A percentile compares a stretch with the other conserved stretches of the same genome.
Evolutionary conservation across 2,113 vertebrate genomes (phyloP).

Genomic region (Laticauda laticaudata): DNA sequence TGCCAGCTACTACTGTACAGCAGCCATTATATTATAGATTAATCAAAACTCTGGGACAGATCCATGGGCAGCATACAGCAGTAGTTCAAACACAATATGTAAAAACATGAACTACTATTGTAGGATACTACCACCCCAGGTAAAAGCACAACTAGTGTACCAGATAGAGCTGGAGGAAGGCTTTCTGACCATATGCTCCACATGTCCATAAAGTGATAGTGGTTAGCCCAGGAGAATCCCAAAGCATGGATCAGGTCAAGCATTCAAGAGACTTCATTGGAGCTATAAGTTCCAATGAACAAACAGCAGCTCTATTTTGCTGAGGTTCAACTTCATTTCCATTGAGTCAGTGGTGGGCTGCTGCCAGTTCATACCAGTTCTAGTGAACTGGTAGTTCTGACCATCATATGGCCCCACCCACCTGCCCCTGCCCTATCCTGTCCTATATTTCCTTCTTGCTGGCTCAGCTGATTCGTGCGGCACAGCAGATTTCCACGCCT

Average conservation of each 20-base stretch:
- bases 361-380: too few species aligned
- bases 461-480: too few species aligned
- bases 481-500: too few species aligned
- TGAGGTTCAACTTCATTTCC: not conserved
- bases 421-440: too few species aligned
- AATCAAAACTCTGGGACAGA: not conserved
- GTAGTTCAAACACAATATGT: not conserved
- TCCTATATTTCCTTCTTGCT: too few species aligned
- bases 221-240: not conserved
- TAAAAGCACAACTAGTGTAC: not conserved
- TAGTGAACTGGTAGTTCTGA: too few species aligned
- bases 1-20: not conserved
- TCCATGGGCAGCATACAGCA: not conserved
- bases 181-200: not conserved
- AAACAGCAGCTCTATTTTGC: not conserved
- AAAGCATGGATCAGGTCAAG: not conserved
- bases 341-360: not conserved
- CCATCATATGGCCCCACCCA: too few species aligned
- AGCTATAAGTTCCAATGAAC: too few species aligned
- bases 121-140: not conserved
- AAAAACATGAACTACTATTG: not conserved
- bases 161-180: not conserved
- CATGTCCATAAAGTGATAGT: not conserved
- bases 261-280: not conserved
- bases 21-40: not conserved